Evolutionary conservation across 2,888 invertebrate species (phyloP), one percentile per base, ranked within the genome.

Genomic region (Rambutsinella grinnellia): DNA sequence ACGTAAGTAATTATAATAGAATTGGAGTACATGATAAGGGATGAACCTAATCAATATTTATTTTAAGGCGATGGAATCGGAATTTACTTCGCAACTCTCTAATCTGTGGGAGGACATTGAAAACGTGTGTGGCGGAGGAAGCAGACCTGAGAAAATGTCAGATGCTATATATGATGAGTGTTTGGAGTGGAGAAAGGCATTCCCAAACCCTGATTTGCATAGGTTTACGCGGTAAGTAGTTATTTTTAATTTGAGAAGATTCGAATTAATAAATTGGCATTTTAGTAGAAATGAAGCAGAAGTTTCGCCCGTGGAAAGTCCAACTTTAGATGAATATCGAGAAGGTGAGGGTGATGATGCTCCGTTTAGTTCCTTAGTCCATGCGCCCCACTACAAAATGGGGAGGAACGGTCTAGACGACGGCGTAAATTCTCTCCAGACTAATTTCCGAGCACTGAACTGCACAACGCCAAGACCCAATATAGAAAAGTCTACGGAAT

Each of bases 91-190:
- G 27, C 77, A 81, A 49, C 61, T 83, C 28, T 72, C 63, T 28
- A 61, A 67, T 36, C 27, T 83, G 10, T 83, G 83, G 83, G 79
- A 83, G 13, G 80, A 79, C n/a, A 76, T 83, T 58, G 79, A 83
- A 57, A 23, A 28, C 21, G 81, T 83, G 17, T 81, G 80, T 44
- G 67, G 46, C 2, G 77, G 78, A 2, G 79, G 67, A 49, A 36
- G 23, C 10, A 76, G 68, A 51, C 80, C 83, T 1, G 60, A 65
- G 5, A 72, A 72, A 67, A 83, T 83, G 83, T 67, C 81, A 15
- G 26, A 60, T 21, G 56, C 21, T 21, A 72, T 83, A 24, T 80
- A 71, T 61, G 65, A 81, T 15, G 83, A 83, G 61, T 83, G 83
- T 57, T 56, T 81, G 24, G 74, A 71, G 51, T 83, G 83, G 83